Evolutionary conservation across 2,797 vertebrate genomes (phyloP).

Genomic region (Thaleichthys pacificus): DNA sequence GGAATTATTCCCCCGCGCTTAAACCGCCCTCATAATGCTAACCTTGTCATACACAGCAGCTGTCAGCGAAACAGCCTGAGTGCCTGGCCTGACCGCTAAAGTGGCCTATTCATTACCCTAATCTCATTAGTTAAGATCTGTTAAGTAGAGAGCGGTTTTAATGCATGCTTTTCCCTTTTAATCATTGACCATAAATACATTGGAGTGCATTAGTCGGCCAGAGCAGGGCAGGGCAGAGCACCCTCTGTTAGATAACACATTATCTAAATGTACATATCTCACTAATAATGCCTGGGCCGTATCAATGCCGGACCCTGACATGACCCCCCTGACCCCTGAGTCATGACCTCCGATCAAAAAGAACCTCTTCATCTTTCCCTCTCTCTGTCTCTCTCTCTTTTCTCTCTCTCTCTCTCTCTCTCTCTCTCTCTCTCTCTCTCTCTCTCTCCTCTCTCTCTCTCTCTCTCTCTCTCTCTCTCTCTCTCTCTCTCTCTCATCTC

Average conservation of each 20-base stretch:
- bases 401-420: too few relatives aligned
- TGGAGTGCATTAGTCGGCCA: constrained; percentile 76
- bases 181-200: constrained; percentile 84
- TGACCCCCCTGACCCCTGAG: constrained; percentile 71
- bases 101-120: constrained; percentile 83
- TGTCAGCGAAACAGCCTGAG: constrained; percentile 71
- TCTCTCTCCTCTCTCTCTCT: neutral
- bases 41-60: constrained; percentile 82
- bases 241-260: constrained; percentile 78
- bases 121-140: constrained; percentile 86
- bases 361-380: neutral
- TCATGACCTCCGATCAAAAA: constrained; percentile 44
- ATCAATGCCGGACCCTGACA: constrained; percentile 62
- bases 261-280: constrained; percentile 82
- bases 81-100: constrained; percentile 61
- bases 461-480: too few relatives aligned
- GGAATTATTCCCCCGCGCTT: constrained; percentile 62
- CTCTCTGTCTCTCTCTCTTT: too few relatives aligned
- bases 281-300: constrained; percentile 67
- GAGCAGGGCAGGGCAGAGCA: constrained; percentile 54
- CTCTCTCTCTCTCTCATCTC: too few relatives aligned
- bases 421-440: too few relatives aligned
- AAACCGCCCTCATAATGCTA: constrained; percentile 72
- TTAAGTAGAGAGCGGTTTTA: constrained; percentile 82
- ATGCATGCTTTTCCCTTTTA: constrained; percentile 84